Evolutionary conservation across 23 tunicate species (phyloP).

Genomic region (Ciona savignyi): DNA sequence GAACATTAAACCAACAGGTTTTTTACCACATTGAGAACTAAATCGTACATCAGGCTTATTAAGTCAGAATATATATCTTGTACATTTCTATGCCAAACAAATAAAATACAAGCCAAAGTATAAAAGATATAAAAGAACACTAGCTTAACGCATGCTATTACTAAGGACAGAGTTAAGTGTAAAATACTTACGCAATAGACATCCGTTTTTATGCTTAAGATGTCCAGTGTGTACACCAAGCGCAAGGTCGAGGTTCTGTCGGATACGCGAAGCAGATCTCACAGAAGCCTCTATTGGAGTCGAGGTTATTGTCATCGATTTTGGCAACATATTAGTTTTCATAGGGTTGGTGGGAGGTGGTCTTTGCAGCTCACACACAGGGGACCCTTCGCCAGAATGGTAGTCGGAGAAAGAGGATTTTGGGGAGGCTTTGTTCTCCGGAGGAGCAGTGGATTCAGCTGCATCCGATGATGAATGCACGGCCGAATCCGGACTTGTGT

Average conservation of each 20-base stretch:
- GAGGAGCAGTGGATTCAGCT: background rate
- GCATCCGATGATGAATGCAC: background rate
- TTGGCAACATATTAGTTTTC: background rate
- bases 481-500: background rate
- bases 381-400: background rate
- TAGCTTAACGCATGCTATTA: no score
- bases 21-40: no score
- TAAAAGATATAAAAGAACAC: background rate
- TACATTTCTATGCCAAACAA: background rate
- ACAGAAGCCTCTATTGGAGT: background rate
- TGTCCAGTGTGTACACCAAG: background rate
- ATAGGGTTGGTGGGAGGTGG: background rate
- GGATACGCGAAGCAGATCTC: background rate
- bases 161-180: background rate
- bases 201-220: background rate
- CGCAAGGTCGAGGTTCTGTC: background rate
- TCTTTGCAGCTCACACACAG: background rate
- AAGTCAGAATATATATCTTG: background rate
- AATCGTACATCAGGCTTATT: no score
- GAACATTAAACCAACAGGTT: no score
- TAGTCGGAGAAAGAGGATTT: background rate
- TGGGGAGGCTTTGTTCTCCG: background rate
- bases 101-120: no score
- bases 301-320: background rate
- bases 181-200: background rate